Percentiles rank a stretch among this genome's conserved stretches.
Evolutionary conservation across 2,113 vertebrate species (phyloP).

Genomic region (Centrocercus urophasianus): DNA sequence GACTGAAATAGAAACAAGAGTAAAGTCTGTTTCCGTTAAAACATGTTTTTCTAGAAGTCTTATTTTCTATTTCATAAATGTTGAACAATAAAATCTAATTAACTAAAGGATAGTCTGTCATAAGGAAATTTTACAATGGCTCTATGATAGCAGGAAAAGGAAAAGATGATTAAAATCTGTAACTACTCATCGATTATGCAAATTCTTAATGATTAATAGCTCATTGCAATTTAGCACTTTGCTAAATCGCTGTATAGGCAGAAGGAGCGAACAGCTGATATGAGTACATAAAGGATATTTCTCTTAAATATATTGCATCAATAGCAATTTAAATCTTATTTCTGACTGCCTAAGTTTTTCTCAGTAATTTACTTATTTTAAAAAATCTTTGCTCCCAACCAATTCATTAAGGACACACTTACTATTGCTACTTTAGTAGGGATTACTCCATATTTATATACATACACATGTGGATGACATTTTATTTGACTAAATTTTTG

Average conservation of each 20-base stretch:
- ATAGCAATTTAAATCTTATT: background rate
- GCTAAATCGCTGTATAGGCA: background rate
- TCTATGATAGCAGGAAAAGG: background rate
- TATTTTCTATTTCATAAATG: background rate
- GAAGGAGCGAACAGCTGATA: background rate
- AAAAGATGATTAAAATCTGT: background rate
- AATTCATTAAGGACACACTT: background rate
- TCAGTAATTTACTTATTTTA: background rate
- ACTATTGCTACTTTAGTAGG: background rate
- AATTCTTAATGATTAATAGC: background rate
- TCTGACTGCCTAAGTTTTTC: background rate
- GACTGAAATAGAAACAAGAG: background rate
- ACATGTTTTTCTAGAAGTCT: background rate
- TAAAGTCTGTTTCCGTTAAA: background rate
- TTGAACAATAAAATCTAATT: background rate
- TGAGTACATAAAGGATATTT: background rate
- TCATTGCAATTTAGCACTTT: background rate
- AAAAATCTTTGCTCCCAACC: background rate
- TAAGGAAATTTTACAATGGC: background rate
- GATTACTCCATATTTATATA: background rate
- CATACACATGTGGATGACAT: background rate
- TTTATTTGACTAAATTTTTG: background rate
- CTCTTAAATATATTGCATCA: background rate
- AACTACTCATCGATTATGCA: background rate
- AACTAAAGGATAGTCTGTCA: background rate